Base-by-base conservation (phyloP, 2,797 vertebrate genomes). In the Salmo trutta region DNA sequence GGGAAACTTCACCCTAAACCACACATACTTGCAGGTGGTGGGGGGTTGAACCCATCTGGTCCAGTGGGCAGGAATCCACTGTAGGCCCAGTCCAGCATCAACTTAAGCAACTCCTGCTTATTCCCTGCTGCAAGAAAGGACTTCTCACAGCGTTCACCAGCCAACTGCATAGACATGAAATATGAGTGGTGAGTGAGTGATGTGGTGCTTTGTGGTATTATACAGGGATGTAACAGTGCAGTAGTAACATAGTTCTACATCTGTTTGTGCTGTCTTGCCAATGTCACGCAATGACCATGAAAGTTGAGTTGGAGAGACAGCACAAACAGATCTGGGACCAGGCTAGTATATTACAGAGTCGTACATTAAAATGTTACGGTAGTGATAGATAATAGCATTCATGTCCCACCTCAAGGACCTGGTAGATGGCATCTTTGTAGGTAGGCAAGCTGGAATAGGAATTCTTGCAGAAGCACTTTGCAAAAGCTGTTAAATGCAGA, bases 41-140 rank as follows among this genome's bases (percentile, higher is more conserved):
- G 59, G 31, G 91, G 83, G 2, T 65, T 0, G 76, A 95, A 92
- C 36, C 93, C 93, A 0, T 88, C 79, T 0, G 94, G 88, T 75
- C 95, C 95, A 8, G 79, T 75, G 1, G 94, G 95, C 54, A 92
- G 84, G 83, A 95, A 95, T 19, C 94, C 94, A 31, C 77, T 88
- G n/a, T 79, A 83, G 31, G 94, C 94, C 95, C 95, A 95, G 16
- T 94, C 86, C 78, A 95, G 10, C 94, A 95, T 95, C 78, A 85
- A 21, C 77, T 92, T 93, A 29, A 91, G 67, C 83, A 94, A 93
- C 21, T 90, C 83, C 1, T 88, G 90, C 86, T 90, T 93, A 24
- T 80, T 78, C 31, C 79, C 87, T 29, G 72, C 27, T 0, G 80
- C 75, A 0, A 74, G 0, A 69, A 95, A 95, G 16, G 85, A 88